phyloP scores from a whole-genome alignment of 2,797 vertebrate species.

The Pantherophis alleghaniensis region DNA sequence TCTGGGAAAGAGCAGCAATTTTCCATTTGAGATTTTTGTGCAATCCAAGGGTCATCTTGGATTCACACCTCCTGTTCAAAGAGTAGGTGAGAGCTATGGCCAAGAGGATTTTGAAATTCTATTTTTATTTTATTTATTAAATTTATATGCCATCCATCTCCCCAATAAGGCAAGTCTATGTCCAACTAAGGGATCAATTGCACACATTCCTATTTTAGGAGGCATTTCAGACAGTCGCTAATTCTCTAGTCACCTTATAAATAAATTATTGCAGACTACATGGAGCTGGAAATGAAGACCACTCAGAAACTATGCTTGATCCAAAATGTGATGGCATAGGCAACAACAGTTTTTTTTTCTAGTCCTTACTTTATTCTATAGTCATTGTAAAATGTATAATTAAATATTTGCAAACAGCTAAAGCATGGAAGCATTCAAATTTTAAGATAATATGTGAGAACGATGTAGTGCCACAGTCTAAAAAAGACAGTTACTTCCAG shows the following conservation, averaged over 20 bases:
- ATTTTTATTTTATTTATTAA: not conserved
- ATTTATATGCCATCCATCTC: not conserved
- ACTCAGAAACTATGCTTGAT: not conserved
- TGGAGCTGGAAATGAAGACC: not conserved
- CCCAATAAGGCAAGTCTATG: not conserved
- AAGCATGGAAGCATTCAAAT: not conserved
- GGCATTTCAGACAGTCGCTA: not conserved
- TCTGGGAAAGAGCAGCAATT: not conserved
- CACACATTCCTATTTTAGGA: not conserved
- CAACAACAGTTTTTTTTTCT: not conserved
- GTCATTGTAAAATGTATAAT: not conserved
- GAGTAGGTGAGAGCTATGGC: not conserved
- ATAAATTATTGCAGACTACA: not conserved
- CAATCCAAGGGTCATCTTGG: not conserved
- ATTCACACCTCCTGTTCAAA: not conserved
- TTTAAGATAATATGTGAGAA: not conserved
- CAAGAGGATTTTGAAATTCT: not conserved
- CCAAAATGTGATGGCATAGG: not conserved
- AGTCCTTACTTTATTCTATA: not conserved
- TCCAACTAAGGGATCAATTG: not conserved
- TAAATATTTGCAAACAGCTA: slow-evolving; percentile 7
- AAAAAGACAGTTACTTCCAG: slow-evolving; percentile 6
- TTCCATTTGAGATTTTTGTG: not conserved
- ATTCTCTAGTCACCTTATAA: not conserved
- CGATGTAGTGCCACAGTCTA: not conserved